phyloP scores from a whole-genome alignment of 2,113 vertebrate species.

The Rhinoderma darwinii region DNA sequence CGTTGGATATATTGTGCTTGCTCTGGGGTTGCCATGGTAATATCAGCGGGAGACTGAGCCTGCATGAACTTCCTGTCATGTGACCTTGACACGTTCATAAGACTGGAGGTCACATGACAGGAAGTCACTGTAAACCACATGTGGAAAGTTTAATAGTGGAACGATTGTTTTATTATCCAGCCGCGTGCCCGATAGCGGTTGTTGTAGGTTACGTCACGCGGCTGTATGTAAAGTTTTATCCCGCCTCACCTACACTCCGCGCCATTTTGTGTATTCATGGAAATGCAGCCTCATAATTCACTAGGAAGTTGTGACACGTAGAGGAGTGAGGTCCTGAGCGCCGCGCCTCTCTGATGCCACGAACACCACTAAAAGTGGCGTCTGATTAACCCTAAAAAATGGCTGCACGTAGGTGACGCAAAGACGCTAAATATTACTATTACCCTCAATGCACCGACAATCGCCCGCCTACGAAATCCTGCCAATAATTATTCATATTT shows the following conservation, averaged over 20 bases:
- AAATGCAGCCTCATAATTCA: too few species aligned
- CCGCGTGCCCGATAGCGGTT: too few species aligned
- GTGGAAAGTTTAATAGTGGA: neutral
- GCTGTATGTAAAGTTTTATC: neutral
- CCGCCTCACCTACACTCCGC: neutral
- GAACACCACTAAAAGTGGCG: neutral
- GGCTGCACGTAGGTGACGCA: neutral
- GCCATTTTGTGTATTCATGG: neutral
- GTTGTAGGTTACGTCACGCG: neutral
- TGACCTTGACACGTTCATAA: too few species aligned
- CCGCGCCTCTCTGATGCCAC: neutral
- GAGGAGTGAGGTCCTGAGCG: neutral
- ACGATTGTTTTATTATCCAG: too few species aligned
- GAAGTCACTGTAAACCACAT: too few species aligned
- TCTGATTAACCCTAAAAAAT: neutral
- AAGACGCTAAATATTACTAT: neutral
- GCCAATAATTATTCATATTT: neutral
- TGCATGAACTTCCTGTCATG: too few species aligned
- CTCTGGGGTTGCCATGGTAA: neutral
- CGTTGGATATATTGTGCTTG: neutral
- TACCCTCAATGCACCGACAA: slow-evolving; percentile 29
- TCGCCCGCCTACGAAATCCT: neutral
- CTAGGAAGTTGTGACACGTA: neutral
- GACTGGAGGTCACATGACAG: neutral
- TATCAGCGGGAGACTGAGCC: too few species aligned